Conservation (phyloP, 1,140 invertebrate genomes). For the Macrobrachium nipponense region DNA sequence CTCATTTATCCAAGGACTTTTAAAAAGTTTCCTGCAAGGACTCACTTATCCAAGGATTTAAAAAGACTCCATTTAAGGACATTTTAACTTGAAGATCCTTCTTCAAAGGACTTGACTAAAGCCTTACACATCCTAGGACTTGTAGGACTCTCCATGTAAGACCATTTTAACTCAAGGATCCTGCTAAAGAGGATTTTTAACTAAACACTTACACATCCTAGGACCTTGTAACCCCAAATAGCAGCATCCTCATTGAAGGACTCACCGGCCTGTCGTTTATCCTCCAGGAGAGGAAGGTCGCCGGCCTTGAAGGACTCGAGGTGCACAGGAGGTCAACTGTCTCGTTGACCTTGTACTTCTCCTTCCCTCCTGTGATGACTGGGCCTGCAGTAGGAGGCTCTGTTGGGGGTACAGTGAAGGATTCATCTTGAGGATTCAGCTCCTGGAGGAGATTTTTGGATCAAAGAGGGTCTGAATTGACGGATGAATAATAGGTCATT, state of each 20-base stretch:
- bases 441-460: too few relatives aligned
- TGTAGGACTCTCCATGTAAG: too few relatives aligned
- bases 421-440: too few relatives aligned
- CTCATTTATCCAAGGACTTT: too few relatives aligned
- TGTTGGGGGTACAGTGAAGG: not conserved
- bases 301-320: slow-evolving; percentile 83
- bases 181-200: not conserved
- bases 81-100: too few relatives aligned
- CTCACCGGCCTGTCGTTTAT: slow-evolving; percentile 76
- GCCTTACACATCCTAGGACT: too few relatives aligned
- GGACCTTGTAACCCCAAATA: not conserved
- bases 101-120: too few relatives aligned
- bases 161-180: too few relatives aligned
- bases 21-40: too few relatives aligned
- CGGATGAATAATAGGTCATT: too few relatives aligned
- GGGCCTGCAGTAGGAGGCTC: slow-evolving; percentile 54
- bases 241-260: not conserved
- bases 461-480: not conserved
- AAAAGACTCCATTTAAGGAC: too few relatives aligned
- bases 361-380: slow-evolving; percentile 71
- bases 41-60: too few relatives aligned
- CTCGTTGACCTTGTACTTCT: slow-evolving; percentile 86
- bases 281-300: slow-evolving; percentile 85
- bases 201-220: not conserved
- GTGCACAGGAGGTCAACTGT: slow-evolving; percentile 85